A percentile compares a stretch with the other conserved stretches of the same genome.
These are phyloP conservation scores for Scaptodrosophila lebanonensis DNA, from an alignment of 1,140 invertebrate genomes.

Conservation along the genomic window DNA sequence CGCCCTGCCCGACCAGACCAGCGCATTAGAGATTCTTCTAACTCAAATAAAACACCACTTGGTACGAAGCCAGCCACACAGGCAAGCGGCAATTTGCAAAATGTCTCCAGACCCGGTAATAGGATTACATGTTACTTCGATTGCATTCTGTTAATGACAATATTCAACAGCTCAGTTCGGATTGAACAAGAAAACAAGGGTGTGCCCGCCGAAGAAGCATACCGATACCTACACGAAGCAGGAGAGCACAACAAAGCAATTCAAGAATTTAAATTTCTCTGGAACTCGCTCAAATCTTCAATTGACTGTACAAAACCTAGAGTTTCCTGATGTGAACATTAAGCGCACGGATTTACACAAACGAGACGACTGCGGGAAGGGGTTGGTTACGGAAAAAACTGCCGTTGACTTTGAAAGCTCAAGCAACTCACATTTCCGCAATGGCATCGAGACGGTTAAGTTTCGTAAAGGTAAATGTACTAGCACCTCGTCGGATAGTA, in stretches of 20 bases:
- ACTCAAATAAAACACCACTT: too few species aligned
- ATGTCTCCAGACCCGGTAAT: too few species aligned
- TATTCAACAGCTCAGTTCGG: too few species aligned
- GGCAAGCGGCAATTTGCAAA: too few species aligned
- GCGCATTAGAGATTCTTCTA: too few species aligned
- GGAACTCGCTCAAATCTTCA: slow-evolving; percentile 28
- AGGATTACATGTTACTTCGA: too few species aligned
- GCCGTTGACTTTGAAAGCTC: slow-evolving; percentile 31
- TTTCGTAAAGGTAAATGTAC: slow-evolving; percentile 26
- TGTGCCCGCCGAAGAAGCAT: slow-evolving; percentile 34
- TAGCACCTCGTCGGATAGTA: not conserved
- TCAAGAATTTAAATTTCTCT: slow-evolving; percentile 59
- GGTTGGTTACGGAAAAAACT: slow-evolving; percentile 8
- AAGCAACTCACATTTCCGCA: slow-evolving; percentile 43
- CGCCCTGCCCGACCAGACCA: too few species aligned
- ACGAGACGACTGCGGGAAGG: slow-evolving; percentile 45
- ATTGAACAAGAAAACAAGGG: too few species aligned
- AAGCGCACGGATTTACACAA: slow-evolving; percentile 38
- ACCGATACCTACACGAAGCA: slow-evolving; percentile 13
- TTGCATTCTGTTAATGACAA: too few species aligned
- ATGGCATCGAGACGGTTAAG: slow-evolving; percentile 52
- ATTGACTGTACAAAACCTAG: slow-evolving; percentile 48
- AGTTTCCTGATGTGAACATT: slow-evolving; percentile 54
- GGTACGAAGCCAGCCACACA: too few species aligned
- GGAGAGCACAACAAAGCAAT: slow-evolving; percentile 37